phyloP scores from a whole-genome alignment of 2,888 invertebrate genomes.

The Drosophila yooni region DNA sequence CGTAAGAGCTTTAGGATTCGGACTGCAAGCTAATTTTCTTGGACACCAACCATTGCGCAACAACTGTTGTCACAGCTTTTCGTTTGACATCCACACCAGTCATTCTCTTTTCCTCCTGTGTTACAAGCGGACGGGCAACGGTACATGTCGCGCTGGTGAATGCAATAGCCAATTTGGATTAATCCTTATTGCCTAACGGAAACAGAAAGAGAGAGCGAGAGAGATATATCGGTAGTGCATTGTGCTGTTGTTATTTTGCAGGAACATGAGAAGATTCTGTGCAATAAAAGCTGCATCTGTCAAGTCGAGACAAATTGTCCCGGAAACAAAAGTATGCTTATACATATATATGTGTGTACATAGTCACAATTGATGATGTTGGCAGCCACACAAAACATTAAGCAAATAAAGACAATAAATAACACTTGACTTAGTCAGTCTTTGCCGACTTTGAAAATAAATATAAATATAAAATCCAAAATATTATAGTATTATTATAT shows the following conservation, averaged over 20 bases:
- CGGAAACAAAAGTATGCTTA: not conserved
- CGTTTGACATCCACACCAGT: not conserved
- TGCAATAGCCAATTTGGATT: not conserved
- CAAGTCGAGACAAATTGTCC: slow-evolving; percentile 44
- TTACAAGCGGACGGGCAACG: not conserved
- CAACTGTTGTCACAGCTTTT: not conserved
- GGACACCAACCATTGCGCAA: not conserved
- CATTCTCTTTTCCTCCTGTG: not conserved
- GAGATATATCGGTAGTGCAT: slow-evolving; percentile 23
- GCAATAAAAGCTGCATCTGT: slow-evolving; percentile 61
- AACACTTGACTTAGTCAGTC: not conserved
- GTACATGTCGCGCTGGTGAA: slow-evolving; percentile 4
- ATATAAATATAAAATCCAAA: not conserved
- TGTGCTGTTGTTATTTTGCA: slow-evolving; percentile 17
- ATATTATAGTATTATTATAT: not conserved
- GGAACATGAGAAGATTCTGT: slow-evolving; percentile 35
- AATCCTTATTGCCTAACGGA: not conserved
- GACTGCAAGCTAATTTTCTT: not conserved
- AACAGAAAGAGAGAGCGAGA: not conserved
- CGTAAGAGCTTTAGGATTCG: not conserved
- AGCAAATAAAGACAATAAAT: slow-evolving; percentile 6
- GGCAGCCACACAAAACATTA: slow-evolving; percentile 9
- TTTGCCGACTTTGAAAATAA: not conserved
- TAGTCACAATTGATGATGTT: slow-evolving; percentile 33
- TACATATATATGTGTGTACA: not conserved